Evolutionary conservation across 2,888 invertebrate genomes (phyloP), one percentile per base, ranked within the genome.

Genomic region (Chromoteleia sp.): DNA sequence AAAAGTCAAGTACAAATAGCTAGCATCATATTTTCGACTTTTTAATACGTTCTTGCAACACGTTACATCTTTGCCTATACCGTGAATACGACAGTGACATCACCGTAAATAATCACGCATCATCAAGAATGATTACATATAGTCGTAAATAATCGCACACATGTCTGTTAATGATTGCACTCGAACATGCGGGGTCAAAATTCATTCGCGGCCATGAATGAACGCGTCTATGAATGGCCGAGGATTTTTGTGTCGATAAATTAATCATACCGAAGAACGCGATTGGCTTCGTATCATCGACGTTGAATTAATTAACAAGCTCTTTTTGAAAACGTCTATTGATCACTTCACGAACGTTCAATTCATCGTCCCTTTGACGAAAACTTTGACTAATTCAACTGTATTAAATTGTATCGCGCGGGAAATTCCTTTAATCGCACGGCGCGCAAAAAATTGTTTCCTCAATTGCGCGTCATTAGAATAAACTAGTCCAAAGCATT

Each of bases 31-130:
- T 15, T 41, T 41, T 45, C 10, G 10, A 45, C 41, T 25, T 29
- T 29, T 25, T 50, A 17, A 29, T 17, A 12, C 7, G 5, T 29
- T 50, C 50, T 12, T 6, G 50, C 50, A 25, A n/a, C 19, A 21
- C 5, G 41, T 41, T 30, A 30, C 7, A 45, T 36, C 36, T 15
- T 56, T 19, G 36, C 25, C 2, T 2, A 10, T 14, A 41, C 25
- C 21, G 41, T 41, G 58, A 58, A 58, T 58, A 19, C 12, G 33
- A 19, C 48, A 33, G 19, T 63, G 63, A 63, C 63, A 48, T 45
- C 63, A 63, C 33, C 33, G n/a, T 63, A 63, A 63, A 63, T 63
- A 63, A 65, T 65, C 39, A 8, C 15, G 7, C 39, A 52, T 65
- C 65, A 65, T 65, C 25, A 52, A 39, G 65, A 65, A 12, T 52